Evolutionary conservation across 2,888 invertebrate genomes (phyloP).

Genomic region (Erynnis tages): DNA sequence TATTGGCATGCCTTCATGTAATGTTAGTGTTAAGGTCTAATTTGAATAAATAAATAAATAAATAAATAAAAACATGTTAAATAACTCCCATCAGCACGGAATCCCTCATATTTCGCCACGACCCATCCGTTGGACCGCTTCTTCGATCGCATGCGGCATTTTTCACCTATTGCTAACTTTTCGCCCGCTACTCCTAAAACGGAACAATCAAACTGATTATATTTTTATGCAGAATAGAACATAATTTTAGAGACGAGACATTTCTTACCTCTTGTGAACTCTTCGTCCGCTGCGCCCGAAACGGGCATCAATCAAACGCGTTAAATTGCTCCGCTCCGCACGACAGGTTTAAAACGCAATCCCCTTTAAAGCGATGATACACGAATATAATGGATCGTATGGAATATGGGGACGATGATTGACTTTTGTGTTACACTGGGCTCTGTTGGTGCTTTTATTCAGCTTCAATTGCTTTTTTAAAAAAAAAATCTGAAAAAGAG

Average conservation of each 20-base stretch:
- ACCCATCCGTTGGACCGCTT: too few species aligned
- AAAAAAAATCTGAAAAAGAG: too few species aligned
- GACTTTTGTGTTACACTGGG: conserved; percentile 35
- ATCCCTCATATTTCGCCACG: too few species aligned
- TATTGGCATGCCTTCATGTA: too few species aligned
- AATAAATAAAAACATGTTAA: too few species aligned
- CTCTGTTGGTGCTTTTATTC: background rate
- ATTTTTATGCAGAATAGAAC: background rate
- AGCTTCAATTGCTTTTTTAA: background rate
- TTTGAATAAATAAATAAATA: too few species aligned
- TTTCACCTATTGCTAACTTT: too few species aligned
- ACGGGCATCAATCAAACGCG: conserved; percentile 61
- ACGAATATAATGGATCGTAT: conserved; percentile 32
- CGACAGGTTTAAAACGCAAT: conserved; percentile 48
- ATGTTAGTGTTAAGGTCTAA: too few species aligned
- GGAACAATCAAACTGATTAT: too few species aligned
- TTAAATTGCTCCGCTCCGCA: conserved; percentile 55
- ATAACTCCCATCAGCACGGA: too few species aligned
- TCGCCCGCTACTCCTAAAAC: too few species aligned
- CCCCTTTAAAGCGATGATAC: conserved; percentile 46
- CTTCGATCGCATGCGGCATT: too few species aligned
- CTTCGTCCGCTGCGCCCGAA: conserved; percentile 43
- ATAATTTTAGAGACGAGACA: background rate
- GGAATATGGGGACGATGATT: conserved; percentile 40
- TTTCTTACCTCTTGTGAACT: conserved; percentile 13